phyloP scores from a whole-genome alignment of 2,113 vertebrate species.

The Xenus cinereus region DNA sequence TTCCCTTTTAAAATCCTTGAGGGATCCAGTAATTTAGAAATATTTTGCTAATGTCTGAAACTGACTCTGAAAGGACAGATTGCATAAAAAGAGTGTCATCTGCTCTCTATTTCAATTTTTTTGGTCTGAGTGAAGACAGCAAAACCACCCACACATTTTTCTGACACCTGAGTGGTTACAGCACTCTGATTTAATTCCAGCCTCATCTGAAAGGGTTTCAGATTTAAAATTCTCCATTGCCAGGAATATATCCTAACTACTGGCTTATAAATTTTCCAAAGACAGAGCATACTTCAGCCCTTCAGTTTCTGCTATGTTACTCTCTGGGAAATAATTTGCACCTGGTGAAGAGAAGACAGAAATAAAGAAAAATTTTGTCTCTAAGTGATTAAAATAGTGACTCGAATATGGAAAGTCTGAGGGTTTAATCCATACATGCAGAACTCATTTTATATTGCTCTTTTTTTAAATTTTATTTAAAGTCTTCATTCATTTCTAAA shows the following conservation, averaged over 20 bases:
- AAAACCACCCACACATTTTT: background rate
- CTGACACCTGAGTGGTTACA: background rate
- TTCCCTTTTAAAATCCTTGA: background rate
- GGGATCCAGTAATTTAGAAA: background rate
- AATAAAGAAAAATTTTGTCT: background rate
- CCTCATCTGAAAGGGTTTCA: background rate
- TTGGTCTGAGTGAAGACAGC: background rate
- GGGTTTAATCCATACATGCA: background rate
- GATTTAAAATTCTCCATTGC: background rate
- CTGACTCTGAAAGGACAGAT: background rate
- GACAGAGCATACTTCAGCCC: background rate
- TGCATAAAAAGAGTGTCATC: background rate
- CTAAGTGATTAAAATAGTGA: background rate
- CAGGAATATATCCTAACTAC: background rate
- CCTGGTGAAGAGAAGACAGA: background rate
- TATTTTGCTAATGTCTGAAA: background rate
- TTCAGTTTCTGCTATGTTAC: background rate
- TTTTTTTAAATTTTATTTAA: background rate
- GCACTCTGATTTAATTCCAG: background rate
- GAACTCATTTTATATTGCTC: background rate
- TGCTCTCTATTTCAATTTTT: background rate
- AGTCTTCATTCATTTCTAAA: background rate
- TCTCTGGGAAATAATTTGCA: background rate
- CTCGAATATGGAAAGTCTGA: background rate
- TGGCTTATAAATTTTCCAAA: background rate